Conservation (phyloP, 2,113 vertebrate genomes). For the Leucopsar rothschildi region DNA sequence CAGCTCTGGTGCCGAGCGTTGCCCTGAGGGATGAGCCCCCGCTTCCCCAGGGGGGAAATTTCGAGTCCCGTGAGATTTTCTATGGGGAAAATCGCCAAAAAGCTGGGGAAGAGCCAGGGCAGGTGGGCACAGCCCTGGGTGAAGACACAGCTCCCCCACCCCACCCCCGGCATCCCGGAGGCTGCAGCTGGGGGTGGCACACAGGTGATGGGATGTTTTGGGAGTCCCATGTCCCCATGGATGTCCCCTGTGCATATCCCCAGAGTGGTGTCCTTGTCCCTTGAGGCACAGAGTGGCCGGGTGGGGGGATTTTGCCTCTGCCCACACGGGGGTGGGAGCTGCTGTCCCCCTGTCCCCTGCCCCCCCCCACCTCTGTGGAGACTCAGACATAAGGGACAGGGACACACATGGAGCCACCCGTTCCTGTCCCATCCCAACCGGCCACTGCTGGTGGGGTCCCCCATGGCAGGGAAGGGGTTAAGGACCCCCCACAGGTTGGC, state of each 20-base stretch:
- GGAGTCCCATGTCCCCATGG: not conserved
- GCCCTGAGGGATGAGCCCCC: not conserved
- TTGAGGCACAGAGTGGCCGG: fast-evolving
- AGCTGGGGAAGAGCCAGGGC: not conserved
- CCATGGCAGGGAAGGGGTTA: not conserved
- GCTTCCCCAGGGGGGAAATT: fast-evolving
- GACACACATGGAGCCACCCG: not conserved
- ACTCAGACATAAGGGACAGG: not conserved
- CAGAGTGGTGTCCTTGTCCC: not conserved
- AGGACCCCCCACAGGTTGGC: not conserved
- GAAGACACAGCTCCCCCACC: not conserved
- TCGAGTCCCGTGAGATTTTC: not conserved
- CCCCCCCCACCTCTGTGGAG: not conserved
- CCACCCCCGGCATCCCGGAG: not conserved
- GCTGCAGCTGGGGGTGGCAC: not conserved
- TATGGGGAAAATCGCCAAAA: not conserved
- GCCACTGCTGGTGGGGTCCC: fast-evolving
- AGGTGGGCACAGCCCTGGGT: not conserved
- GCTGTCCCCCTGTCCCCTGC: not conserved
- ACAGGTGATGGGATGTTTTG: fast-evolving
- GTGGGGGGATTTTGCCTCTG: not conserved
- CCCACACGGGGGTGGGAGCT: not conserved
- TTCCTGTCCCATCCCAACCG: not conserved
- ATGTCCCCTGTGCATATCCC: not conserved
- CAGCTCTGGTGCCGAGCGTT: not conserved